These are phyloP conservation scores for Sitophilus oryzae DNA, from an alignment of 1,140 invertebrate genomes.

Conservation along the genomic window DNA sequence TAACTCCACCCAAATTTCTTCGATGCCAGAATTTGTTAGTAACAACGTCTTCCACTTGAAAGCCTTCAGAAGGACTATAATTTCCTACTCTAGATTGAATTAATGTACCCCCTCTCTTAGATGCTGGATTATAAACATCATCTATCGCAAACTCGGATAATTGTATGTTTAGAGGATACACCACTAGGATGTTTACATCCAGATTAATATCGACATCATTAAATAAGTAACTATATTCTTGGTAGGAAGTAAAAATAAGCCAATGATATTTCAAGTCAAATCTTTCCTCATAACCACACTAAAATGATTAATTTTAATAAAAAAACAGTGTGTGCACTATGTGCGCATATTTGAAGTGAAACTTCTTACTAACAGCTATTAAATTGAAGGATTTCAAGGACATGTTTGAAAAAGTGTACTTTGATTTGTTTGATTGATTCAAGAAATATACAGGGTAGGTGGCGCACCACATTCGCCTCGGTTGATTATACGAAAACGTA, in stretches of 20 bases:
- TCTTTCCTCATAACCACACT: not conserved
- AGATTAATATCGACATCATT: not conserved
- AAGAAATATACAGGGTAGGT: no score
- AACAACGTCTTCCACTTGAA: not conserved
- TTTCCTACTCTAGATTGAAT: not conserved
- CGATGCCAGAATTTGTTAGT: constrained; percentile 3
- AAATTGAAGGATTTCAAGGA: no score
- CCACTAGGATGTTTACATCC: not conserved
- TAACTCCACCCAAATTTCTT: not conserved
- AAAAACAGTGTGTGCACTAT: no score
- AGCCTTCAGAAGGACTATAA: not conserved
- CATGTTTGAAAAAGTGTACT: no score
- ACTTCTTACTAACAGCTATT: no score
- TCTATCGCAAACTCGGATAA: not conserved
- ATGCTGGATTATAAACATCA: constrained; percentile 3
- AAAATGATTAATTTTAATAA: not conserved
- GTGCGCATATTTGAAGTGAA: no score
- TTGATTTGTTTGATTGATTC: no score
- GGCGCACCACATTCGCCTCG: no score
- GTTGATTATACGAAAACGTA: no score
- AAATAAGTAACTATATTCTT: not conserved
- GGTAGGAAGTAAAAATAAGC: not conserved
- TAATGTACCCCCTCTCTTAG: not conserved
- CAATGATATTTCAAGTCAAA: constrained; percentile 5
- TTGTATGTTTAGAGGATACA: not conserved